Evolutionary conservation across 2,888 invertebrate species (phyloP), one percentile per base, ranked within the genome.

Genomic region (Brachyopa scutellaris): DNA sequence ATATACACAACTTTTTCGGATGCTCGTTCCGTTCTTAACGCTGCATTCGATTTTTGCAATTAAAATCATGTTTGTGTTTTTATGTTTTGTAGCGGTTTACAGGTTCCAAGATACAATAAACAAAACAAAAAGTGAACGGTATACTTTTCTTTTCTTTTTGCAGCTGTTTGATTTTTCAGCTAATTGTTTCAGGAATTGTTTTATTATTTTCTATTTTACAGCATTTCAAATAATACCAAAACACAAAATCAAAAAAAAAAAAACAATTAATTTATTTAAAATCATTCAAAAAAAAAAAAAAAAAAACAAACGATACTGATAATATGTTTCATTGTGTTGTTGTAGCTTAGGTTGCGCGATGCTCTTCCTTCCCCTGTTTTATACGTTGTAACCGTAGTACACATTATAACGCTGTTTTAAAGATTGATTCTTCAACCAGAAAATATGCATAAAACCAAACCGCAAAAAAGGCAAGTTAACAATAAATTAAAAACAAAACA

Each of bases 261-360:
- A 61, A 42, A 61, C 53, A 67, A 45, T 36, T 40, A 73, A 53
- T 73, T 66, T 53, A 59, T 64, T 62, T 49, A 47, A 72, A 62
- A 21, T 40, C 42, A 64, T 40, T 38, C 8, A 61, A 73, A 69
- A 70, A 53, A 53, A 55, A 57, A 53, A 55, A 57, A 72, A 76
- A 69, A 57, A 77, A 70, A 61, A 36, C 76, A 76, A 80, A 76
- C 76, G 69, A 76, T 82, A 82, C 77, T 82, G 77, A 82, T 82
- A 82, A 49, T 77, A 85, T 86, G 85, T 86, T 86, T 86, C 85
- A 67, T 87, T 85, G 85, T 85, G 84, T 90, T 90, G 45, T 88
- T 97, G 97, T 98, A 98, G 87, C 87, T 86, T 87, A 87, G 87
- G 87, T 87, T 86, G 86, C 85, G 86, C 85, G 73, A 78, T 83